Percentiles rank a stretch among this genome's conserved stretches.
phyloP scores from a whole-genome alignment of 2,113 vertebrate species.

The Limanda limanda region DNA sequence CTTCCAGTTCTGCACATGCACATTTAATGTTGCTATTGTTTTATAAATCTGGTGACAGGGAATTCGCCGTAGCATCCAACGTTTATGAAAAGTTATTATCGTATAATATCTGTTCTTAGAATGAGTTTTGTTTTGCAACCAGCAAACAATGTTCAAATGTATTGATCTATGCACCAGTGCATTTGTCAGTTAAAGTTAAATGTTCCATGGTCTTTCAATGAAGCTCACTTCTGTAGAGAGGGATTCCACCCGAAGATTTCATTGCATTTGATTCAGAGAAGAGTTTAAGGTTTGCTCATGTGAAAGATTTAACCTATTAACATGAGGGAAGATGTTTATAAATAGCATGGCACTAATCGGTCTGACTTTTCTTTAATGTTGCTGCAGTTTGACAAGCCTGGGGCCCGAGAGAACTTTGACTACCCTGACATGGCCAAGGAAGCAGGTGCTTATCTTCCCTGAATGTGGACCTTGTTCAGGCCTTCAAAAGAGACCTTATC shows the following conservation, averaged over 20 bases:
- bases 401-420: conserved; percentile 75
- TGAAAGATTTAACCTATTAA: too few species aligned
- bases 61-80: too few species aligned
- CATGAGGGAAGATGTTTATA: not conserved
- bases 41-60: too few species aligned
- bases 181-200: too few species aligned
- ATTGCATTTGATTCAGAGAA: not conserved
- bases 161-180: too few species aligned
- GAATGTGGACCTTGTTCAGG: conserved; percentile 2
- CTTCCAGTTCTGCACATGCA: too few species aligned
- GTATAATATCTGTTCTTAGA: too few species aligned
- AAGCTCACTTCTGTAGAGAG: not conserved
- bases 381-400: conserved; percentile 90
- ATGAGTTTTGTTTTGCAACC: too few species aligned
- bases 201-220: not conserved
- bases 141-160: too few species aligned
- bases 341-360: not conserved
- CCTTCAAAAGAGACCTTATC: not conserved
- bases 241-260: not conserved
- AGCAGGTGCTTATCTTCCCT: conserved; percentile 86
- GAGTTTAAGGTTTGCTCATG: not conserved
- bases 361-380: conserved; percentile 4
- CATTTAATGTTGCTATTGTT: too few species aligned
- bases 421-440: conserved; percentile 96
- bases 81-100: too few species aligned